Base-by-base conservation (phyloP, 1,140 invertebrate species). In the Rhagoletis zephyria region DNA sequence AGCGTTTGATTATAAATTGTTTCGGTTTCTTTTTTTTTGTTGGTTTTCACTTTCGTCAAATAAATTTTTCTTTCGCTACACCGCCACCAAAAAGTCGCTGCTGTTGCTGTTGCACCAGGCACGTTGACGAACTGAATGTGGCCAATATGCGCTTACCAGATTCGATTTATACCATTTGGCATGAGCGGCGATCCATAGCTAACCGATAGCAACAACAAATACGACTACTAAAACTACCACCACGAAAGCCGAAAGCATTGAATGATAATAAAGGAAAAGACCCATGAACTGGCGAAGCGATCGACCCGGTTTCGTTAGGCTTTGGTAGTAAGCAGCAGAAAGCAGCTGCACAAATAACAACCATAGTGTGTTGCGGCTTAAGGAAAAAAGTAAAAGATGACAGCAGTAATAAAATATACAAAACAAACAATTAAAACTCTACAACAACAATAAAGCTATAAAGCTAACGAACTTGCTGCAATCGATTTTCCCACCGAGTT, bases 151-250 rank as follows among this genome's bases (percentile, higher is more conserved):
- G 88, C 90, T 74, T 89, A 91, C 91, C 91, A 92, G 91, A 92
- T 92, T 90, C 91, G 91, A 92, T 92, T 92, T 92, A 92, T 92
- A 92, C 90, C 90, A 81, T 81, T 81, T 81, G 74, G 74, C 48
- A 56, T 56, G 74, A 9, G 48, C 48, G 48, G 14, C 1, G 48
- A 77, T 14, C 48, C 74, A 12, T 14, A 77, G 70, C n/a, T 77
- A 30, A 56, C 14, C 45, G 48, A 48, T 12, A 48, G 48, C 74
- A 56, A 10, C 74, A 81, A 56, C 12, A 19, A 77, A 3, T 48
- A 81, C 48, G 56, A 77, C n/a, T 63, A 63, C 61, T 14, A n/a
- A n/a, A 63, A 81, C 3, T 30, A 30, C 30, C 30, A 30, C 30
- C 30, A 30, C 30, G 30, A 30, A 30, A 30, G 30, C 30, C 30